A percentile compares a stretch with the other conserved stretches of the same genome.
Evolutionary conservation across 53 echinoderm and acorn worm species (phyloP).

Genomic region (Actinopyga echinites): DNA sequence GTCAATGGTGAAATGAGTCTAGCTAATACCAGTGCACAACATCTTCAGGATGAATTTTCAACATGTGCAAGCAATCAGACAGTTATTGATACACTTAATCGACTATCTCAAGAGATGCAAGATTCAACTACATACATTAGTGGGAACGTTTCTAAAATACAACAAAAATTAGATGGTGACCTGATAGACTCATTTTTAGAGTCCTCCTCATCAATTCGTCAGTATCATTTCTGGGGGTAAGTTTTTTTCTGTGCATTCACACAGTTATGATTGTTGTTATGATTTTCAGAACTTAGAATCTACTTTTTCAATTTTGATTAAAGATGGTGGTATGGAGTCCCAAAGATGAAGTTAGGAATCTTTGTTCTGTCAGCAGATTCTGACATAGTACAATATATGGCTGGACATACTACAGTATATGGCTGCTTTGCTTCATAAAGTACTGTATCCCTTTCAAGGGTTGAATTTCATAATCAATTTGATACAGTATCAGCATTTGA

Average conservation of each 20-base stretch:
- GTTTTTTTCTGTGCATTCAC: neutral
- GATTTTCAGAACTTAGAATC: too few species aligned
- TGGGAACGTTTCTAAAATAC: neutral
- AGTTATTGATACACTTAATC: neutral
- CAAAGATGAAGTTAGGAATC: too few species aligned
- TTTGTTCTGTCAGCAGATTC: too few species aligned
- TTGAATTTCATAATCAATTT: too few species aligned
- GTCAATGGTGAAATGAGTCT: neutral
- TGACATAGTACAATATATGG: too few species aligned
- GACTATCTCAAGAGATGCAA: neutral
- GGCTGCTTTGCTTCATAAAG: too few species aligned
- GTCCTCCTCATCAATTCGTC: neutral
- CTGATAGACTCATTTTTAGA: neutral
- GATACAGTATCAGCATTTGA: too few species aligned
- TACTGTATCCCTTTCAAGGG: too few species aligned
- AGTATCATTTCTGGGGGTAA: conserved; percentile 24
- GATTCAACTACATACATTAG: neutral
- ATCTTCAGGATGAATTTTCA: neutral
- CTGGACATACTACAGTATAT: too few species aligned
- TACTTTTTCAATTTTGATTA: too few species aligned
- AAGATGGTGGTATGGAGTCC: too few species aligned
- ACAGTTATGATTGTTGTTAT: too few species aligned
- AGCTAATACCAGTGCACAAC: neutral
- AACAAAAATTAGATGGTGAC: neutral
- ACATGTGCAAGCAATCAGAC: neutral